Evolutionary conservation across 2,888 invertebrate genomes (phyloP).

Genomic region (Phortica magna): DNA sequence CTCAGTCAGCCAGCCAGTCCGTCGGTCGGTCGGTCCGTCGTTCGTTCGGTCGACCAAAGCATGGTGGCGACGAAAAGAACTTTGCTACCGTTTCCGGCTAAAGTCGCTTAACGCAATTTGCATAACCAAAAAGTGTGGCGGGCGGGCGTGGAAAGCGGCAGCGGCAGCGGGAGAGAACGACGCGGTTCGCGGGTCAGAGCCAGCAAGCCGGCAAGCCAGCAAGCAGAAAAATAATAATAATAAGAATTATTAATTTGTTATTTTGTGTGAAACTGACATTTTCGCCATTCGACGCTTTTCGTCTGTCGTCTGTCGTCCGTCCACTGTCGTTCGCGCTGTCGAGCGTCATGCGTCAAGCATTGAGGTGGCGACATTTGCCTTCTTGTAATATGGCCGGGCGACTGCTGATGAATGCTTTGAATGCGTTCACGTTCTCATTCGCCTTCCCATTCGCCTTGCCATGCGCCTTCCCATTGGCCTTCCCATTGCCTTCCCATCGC

Average conservation of each 20-base stretch:
- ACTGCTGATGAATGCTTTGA: conserved; percentile 40
- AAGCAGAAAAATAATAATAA: conserved; percentile 15
- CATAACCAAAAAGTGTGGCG: conserved; percentile 11
- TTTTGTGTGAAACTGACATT: conserved; percentile 38
- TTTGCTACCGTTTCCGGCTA: background rate
- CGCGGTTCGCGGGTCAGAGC: background rate
- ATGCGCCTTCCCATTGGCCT: too few relatives aligned
- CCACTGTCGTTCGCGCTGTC: conserved; percentile 35
- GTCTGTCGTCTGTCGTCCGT: too few relatives aligned
- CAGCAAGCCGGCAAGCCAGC: background rate
- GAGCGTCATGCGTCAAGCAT: too few relatives aligned
- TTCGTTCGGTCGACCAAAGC: background rate
- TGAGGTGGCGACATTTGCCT: conserved; percentile 33
- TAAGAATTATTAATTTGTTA: conserved; percentile 30
- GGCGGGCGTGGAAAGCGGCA: background rate
- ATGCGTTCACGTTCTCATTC: background rate
- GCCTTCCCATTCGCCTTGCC: too few relatives aligned
- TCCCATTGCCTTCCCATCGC: too few relatives aligned
- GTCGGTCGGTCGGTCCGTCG: background rate
- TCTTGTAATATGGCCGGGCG: conserved; percentile 19
- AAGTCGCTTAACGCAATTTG: conserved; percentile 2
- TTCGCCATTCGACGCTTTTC: too few relatives aligned
- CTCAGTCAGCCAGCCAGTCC: background rate
- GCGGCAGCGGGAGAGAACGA: background rate
- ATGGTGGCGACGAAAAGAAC: background rate